Evolutionary conservation across 2,113 vertebrate species (phyloP).

Genomic region (Vulpes vulpes): DNA sequence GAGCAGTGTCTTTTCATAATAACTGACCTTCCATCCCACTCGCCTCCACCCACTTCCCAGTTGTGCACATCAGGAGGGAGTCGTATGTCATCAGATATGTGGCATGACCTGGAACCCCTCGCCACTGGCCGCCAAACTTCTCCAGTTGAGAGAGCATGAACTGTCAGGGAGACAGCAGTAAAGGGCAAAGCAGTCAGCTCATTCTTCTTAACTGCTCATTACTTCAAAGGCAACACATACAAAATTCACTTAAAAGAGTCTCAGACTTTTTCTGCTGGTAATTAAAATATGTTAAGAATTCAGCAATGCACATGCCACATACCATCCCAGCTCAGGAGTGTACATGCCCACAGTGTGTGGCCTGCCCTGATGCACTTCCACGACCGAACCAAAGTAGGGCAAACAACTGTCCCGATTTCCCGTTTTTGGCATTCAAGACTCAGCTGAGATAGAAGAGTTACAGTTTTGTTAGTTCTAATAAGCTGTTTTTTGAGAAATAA

Average conservation of each 20-base stretch:
- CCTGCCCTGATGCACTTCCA: accelerated
- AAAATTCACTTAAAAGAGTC: not conserved
- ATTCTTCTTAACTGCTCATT: not conserved
- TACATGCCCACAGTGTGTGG: accelerated
- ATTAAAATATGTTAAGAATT: not conserved
- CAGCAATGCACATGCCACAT: accelerated
- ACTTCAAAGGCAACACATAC: not conserved
- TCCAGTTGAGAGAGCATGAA: not conserved
- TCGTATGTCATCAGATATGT: too few relatives aligned
- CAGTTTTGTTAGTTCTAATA: not conserved
- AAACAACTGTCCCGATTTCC: not conserved
- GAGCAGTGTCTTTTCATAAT: not conserved
- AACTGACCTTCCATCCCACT: not conserved
- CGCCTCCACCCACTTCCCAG: not conserved
- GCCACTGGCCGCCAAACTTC: not conserved
- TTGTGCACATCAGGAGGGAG: not conserved
- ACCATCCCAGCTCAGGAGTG: not conserved
- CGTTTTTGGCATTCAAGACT: not conserved
- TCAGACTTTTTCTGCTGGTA: not conserved
- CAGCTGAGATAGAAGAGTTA: not conserved
- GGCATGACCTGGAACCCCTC: not conserved
- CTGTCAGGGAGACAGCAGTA: too few relatives aligned
- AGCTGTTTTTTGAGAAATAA: not conserved
- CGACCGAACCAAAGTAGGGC: accelerated
- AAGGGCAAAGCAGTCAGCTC: not conserved